Conservation (phyloP, 2,888 invertebrate species). For the Cantharis flavilabris region DNA sequence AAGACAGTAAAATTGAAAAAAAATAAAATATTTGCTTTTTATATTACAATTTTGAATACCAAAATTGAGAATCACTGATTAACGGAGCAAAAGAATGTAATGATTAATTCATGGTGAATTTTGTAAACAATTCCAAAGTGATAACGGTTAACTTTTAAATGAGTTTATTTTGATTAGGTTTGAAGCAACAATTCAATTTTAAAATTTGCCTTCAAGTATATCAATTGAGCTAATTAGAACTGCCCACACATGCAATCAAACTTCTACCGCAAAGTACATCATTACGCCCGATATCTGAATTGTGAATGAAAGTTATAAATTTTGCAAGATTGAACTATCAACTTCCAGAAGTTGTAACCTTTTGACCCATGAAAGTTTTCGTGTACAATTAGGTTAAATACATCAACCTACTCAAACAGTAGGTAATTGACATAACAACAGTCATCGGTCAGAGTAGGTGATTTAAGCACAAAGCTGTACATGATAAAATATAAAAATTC, state of each 20-base stretch:
- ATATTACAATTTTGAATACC: background rate
- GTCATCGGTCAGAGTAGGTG: background rate
- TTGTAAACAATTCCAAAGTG: background rate
- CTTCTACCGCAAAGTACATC: background rate
- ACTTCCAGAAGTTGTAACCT: background rate
- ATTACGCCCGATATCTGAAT: background rate
- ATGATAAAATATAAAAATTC: slow-evolving; percentile 51
- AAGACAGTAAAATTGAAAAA: too few species aligned
- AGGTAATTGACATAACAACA: background rate
- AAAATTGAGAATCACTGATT: background rate
- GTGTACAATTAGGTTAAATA: background rate
- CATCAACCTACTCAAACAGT: background rate
- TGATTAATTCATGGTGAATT: background rate
- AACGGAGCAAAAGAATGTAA: background rate
- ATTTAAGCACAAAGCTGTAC: background rate
- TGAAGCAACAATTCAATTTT: background rate
- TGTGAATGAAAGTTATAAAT: background rate
- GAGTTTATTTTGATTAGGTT: background rate
- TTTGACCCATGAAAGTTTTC: background rate
- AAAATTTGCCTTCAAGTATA: background rate
- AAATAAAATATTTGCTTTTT: background rate
- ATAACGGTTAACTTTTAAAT: background rate
- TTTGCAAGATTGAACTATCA: background rate
- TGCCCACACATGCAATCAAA: background rate
- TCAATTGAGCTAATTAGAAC: background rate